Percentiles rank a stretch among this genome's conserved stretches.
phyloP scores from a whole-genome alignment of 92 coral and sea anemone genomes.

The Parazoanthus swiftii region DNA sequence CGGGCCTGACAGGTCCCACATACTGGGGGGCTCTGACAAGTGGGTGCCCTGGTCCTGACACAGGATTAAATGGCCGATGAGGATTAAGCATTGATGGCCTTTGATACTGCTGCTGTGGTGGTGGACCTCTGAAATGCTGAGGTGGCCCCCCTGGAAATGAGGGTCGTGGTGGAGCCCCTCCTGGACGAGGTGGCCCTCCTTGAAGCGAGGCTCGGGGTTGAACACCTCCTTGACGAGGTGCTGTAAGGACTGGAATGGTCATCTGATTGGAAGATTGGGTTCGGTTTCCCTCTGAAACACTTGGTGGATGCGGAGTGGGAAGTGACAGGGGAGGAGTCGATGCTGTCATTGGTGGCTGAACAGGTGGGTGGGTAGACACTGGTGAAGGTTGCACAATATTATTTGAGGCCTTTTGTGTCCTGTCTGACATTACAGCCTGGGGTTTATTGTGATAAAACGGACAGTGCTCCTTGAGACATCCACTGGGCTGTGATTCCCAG shows the following conservation, averaged over 20 bases:
- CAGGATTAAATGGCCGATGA: conserved; percentile 1
- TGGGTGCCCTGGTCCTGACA: conserved; percentile 25
- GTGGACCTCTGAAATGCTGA: conserved; percentile 5
- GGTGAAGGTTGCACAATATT: not conserved
- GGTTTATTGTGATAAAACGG: conserved; percentile 80
- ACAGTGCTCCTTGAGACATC: conserved; percentile 79
- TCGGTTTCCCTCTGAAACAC: not conserved
- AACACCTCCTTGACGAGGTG: not conserved
- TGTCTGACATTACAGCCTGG: conserved; percentile 31
- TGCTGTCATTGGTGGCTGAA: conserved; percentile 6
- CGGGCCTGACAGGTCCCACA: conserved; percentile 39
- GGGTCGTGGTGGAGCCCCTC: not conserved
- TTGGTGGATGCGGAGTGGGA: not conserved
- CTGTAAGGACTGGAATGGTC: conserved; percentile 23
- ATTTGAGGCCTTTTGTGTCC: not conserved
- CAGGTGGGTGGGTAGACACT: not conserved
- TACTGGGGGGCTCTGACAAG: conserved; percentile 26
- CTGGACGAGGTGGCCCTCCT: not conserved
- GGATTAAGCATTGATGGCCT: conserved; percentile 8
- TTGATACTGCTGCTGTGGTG: conserved; percentile 35
- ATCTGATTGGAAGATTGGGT: conserved; percentile 16
- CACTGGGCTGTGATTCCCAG: conserved; percentile 76
- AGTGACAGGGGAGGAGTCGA: not conserved
- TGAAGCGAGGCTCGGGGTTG: not conserved
- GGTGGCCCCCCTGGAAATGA: not conserved